phyloP scores from a whole-genome alignment of 2,113 vertebrate genomes.

The Xiphophorus hellerii region DNA sequence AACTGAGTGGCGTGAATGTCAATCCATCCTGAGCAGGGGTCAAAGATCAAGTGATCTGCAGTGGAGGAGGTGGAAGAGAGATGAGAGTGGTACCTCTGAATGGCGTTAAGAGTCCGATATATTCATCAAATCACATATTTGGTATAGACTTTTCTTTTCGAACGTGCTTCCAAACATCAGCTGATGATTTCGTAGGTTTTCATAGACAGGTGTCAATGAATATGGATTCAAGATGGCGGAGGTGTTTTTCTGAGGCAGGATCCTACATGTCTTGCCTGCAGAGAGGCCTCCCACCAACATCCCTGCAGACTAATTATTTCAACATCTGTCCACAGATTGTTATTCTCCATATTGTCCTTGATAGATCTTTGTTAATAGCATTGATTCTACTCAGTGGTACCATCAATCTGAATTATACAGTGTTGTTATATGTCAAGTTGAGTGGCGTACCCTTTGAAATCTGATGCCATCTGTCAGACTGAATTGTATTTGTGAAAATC shows the following conservation, averaged over 20 bases:
- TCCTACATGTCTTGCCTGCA: background rate
- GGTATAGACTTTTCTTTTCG: background rate
- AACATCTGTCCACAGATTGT: background rate
- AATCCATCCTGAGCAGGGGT: constrained; percentile 68
- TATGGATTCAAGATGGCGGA: background rate
- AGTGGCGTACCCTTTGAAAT: background rate
- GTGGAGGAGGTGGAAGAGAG: constrained; percentile 49
- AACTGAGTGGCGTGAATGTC: constrained; percentile 63
- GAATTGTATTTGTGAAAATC: background rate
- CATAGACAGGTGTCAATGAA: background rate
- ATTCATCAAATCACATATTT: background rate
- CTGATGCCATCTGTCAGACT: no score
- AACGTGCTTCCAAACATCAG: background rate
- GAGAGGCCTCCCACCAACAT: background rate
- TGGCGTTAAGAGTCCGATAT: background rate
- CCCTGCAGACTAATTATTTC: background rate
- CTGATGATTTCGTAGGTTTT: background rate
- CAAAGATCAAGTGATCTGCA: constrained; percentile 73
- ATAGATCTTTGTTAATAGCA: background rate
- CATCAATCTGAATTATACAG: background rate
- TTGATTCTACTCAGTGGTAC: background rate
- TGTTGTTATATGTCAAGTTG: background rate
- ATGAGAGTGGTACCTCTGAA: background rate
- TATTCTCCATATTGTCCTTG: background rate
- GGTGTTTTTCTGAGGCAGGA: background rate